Evolutionary conservation across 2,797 vertebrate genomes (phyloP).

Genomic region (Florisuga fusca): DNA sequence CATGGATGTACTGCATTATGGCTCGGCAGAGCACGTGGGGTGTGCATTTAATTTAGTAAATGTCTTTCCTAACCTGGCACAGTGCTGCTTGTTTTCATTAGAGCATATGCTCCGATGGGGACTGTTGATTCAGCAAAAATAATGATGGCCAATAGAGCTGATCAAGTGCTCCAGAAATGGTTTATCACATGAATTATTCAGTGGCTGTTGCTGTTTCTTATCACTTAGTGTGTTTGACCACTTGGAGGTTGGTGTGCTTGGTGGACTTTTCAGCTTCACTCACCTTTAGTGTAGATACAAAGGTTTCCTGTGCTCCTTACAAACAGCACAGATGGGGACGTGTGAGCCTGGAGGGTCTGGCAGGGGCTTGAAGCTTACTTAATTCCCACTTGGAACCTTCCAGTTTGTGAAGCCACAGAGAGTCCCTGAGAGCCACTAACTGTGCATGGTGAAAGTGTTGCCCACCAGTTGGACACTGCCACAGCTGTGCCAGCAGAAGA

Average conservation of each 20-base stretch:
- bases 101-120: background rate
- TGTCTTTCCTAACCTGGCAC: background rate
- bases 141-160: background rate
- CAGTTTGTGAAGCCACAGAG: background rate
- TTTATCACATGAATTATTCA: conserved; percentile 38
- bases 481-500: background rate
- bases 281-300: background rate
- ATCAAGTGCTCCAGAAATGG: conserved; percentile 7
- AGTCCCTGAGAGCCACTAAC: background rate
- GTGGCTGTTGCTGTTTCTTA: background rate
- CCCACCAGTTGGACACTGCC: fast-evolving
- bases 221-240: background rate
- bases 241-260: background rate
- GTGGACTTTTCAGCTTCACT: background rate
- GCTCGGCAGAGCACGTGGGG: background rate
- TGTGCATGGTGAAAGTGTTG: background rate
- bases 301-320: background rate
- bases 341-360: background rate
- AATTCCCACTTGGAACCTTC: background rate
- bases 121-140: conserved; percentile 46
- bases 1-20: background rate
- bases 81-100: background rate
- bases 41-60: background rate
- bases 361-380: background rate
- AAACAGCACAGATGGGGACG: fast-evolving